Conservation (phyloP, 2,888 invertebrate species). For the Lissocephala sabroskyi region DNA sequence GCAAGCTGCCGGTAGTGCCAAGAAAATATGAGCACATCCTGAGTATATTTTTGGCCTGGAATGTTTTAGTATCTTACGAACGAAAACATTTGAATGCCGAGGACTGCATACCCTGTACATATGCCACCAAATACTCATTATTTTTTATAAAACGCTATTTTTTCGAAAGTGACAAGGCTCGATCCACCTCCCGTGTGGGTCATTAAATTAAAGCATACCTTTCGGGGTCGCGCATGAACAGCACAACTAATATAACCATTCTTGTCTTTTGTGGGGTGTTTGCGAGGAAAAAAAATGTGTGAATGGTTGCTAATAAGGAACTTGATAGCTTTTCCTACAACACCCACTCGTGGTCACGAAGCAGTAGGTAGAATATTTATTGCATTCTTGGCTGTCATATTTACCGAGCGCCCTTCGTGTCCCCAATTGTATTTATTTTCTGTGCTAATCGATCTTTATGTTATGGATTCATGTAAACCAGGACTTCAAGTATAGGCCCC, state of each 20-base stretch:
- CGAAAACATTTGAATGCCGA: too few species aligned
- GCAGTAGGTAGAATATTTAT: background rate
- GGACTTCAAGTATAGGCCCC: conserved; percentile 12
- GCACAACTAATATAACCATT: too few species aligned
- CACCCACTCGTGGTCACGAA: conserved; percentile 17
- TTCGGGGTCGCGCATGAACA: too few species aligned
- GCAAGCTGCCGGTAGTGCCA: conserved; percentile 10
- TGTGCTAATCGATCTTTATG: conserved; percentile 45
- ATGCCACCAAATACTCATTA: too few species aligned
- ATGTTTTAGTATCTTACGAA: too few species aligned
- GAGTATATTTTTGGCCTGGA: too few species aligned
- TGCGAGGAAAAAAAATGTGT: conserved; percentile 34
- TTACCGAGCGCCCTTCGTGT: background rate
- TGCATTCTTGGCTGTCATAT: conserved; percentile 6
- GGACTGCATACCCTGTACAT: too few species aligned
- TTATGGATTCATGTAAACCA: conserved; percentile 20
- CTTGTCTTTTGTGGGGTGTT: conserved; percentile 14
- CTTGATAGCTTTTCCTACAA: conserved; percentile 39
- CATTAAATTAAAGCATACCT: too few species aligned
- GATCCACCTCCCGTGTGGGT: too few species aligned
- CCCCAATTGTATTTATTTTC: conserved; percentile 3
- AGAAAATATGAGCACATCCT: too few species aligned
- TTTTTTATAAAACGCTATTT: too few species aligned
- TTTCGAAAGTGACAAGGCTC: too few species aligned
- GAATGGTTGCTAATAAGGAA: conserved; percentile 57